Percentiles rank a stretch among this genome's conserved stretches.
Evolutionary conservation across 2,888 invertebrate genomes (phyloP).

Genomic region (Prosopocoilus inquinatus): DNA sequence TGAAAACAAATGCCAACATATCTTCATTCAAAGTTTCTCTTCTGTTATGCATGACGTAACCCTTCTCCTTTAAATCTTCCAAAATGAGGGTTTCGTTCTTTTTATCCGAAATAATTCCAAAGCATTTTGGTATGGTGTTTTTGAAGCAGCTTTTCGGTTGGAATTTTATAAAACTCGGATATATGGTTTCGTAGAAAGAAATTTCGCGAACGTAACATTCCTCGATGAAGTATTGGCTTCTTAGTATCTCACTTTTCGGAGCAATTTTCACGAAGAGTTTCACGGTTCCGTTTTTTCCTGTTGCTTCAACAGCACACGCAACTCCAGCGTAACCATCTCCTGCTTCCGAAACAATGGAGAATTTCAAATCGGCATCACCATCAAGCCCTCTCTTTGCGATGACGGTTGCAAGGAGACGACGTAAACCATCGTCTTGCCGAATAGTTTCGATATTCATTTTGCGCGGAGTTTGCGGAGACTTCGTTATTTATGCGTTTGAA

Average conservation of each 20-base stretch:
- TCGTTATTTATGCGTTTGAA: no score
- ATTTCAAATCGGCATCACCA: no score
- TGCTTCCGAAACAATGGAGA: slow-evolving; percentile 1
- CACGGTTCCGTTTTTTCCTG: background rate
- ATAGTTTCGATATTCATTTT: no score
- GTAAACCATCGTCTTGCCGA: no score
- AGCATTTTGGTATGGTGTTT: slow-evolving; percentile 25
- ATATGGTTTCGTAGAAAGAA: slow-evolving; percentile 29
- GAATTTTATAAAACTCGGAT: slow-evolving; percentile 27
- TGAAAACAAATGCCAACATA: slow-evolving; percentile 33
- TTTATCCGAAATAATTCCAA: slow-evolving; percentile 16
- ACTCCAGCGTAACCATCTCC: slow-evolving; percentile 11
- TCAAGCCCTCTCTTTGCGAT: no score
- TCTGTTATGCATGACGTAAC: slow-evolving; percentile 29
- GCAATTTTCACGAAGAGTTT: slow-evolving; percentile 12
- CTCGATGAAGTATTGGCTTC: no score
- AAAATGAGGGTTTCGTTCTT: slow-evolving; percentile 28
- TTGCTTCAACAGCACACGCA: slow-evolving; percentile 6
- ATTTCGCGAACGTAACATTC: slow-evolving; percentile 27
- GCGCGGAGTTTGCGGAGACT: no score
- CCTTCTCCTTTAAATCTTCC: slow-evolving; percentile 31
- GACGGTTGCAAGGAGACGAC: no score
- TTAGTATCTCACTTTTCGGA: background rate
- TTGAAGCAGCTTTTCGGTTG: slow-evolving; percentile 23
- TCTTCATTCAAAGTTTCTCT: slow-evolving; percentile 31